These are phyloP conservation scores for Microtus oregoni DNA, from an alignment of 2,113 vertebrate genomes.

Conservation along the genomic window DNA sequence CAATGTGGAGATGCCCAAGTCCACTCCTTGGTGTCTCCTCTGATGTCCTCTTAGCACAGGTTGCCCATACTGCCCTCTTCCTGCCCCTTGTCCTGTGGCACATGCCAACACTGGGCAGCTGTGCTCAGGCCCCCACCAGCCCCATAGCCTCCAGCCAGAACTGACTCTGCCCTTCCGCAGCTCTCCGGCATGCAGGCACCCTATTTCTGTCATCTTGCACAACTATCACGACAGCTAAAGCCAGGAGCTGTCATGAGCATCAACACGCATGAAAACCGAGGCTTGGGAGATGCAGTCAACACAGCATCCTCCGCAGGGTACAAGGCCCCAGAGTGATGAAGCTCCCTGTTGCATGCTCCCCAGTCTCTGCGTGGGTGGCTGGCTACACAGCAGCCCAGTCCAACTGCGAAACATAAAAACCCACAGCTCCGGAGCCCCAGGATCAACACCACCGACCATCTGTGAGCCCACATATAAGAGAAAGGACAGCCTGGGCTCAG, in stretches of 20 bases:
- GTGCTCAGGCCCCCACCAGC: neutral
- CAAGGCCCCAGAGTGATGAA: neutral
- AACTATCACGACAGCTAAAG: neutral
- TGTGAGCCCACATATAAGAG: neutral
- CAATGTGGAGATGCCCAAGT: neutral
- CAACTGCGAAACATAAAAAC: neutral
- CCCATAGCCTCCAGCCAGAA: neutral
- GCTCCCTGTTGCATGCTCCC: neutral
- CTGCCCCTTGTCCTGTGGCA: neutral
- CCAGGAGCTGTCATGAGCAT: neutral
- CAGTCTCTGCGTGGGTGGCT: neutral
- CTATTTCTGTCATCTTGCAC: neutral
- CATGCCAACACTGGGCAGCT: neutral
- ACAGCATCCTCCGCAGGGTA: neutral
- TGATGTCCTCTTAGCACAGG: neutral
- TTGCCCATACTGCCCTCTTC: no score
- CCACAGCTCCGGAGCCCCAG: rapidly evolving
- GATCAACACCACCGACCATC: rapidly evolving
- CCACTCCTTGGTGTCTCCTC: neutral
- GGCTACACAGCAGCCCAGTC: neutral
- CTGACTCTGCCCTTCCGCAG: no score
- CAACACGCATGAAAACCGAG: neutral
- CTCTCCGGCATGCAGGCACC: rapidly evolving
- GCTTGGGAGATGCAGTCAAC: neutral
- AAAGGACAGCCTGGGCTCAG: neutral